phyloP scores from a whole-genome alignment of 2,888 invertebrate genomes.

The Machimus atricapillus region DNA sequence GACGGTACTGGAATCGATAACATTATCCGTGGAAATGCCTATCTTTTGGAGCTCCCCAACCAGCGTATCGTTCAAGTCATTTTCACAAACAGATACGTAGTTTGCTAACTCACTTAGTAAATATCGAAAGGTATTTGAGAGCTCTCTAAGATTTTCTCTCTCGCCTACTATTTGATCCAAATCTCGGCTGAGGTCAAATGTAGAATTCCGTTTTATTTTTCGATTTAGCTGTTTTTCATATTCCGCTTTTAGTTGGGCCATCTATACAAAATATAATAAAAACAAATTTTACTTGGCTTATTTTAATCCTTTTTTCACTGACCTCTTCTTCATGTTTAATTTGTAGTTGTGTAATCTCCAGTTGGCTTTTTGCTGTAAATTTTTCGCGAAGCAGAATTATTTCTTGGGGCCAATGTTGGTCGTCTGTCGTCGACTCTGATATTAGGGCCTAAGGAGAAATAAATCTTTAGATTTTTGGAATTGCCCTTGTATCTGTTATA shows the following conservation, averaged over 20 bases:
- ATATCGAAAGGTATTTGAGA: conserved; percentile 71
- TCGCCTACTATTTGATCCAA: conserved; percentile 59
- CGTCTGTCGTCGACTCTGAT: conserved; percentile 72
- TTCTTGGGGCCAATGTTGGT: conserved; percentile 78
- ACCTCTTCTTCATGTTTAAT: conserved; percentile 71
- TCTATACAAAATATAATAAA: conserved; percentile 51
- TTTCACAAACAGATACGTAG: conserved; percentile 78
- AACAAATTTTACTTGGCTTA: neutral
- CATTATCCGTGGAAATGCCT: neutral
- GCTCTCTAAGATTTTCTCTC: conserved; percentile 71
- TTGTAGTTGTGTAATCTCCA: conserved; percentile 67
- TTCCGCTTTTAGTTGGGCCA: conserved; percentile 61
- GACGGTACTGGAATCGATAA: conserved; percentile 41
- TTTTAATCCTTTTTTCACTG: neutral
- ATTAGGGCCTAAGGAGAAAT: conserved; percentile 68
- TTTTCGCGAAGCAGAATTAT: conserved; percentile 75
- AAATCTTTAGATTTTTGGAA: neutral
- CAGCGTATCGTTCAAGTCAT: conserved; percentile 78
- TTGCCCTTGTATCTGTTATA: neutral
- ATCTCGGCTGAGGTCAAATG: conserved; percentile 60
- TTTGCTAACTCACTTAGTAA: conserved; percentile 74
- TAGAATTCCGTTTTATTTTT: conserved; percentile 59
- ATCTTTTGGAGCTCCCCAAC: conserved; percentile 65
- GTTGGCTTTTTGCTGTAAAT: conserved; percentile 73
- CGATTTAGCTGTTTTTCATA: conserved; percentile 61